phyloP scores from a whole-genome alignment of 2,113 vertebrate species.

The Heterotilapia buettikoferi region DNA sequence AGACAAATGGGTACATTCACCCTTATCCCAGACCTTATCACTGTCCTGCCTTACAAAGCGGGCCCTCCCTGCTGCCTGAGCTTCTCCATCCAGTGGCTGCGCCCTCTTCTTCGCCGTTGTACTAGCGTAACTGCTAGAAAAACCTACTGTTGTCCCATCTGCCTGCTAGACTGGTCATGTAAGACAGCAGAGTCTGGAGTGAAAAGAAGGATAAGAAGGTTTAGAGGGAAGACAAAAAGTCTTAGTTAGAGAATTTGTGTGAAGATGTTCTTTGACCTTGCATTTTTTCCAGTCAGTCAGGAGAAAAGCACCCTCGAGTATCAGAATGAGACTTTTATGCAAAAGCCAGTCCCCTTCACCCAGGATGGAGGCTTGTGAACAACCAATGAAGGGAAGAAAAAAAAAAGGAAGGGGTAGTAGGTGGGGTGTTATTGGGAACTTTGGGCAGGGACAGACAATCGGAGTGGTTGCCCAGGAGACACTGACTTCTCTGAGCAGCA shows the following conservation, averaged over 20 bases:
- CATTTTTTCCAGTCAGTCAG: slow-evolving; percentile 21
- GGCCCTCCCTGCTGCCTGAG: slow-evolving; percentile 30
- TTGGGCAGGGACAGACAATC: slow-evolving; percentile 71
- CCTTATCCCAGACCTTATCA: slow-evolving; percentile 59
- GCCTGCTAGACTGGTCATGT: slow-evolving; percentile 1
- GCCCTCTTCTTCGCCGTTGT: slow-evolving; percentile 8
- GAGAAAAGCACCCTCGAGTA: slow-evolving; percentile 44
- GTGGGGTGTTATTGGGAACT: slow-evolving; percentile 64
- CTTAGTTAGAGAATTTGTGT: slow-evolving; percentile 12
- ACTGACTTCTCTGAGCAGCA: slow-evolving; percentile 67
- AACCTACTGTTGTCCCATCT: slow-evolving; percentile 4
- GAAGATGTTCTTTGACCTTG: slow-evolving; percentile 30
- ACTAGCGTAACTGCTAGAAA: slow-evolving; percentile 1
- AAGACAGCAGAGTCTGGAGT: slow-evolving; percentile 10
- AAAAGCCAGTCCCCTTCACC: slow-evolving; percentile 60
- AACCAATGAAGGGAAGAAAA: slow-evolving; percentile 57
- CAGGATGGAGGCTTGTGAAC: slow-evolving; percentile 67
- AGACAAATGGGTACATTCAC: slow-evolving; percentile 75
- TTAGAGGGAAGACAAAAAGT: not conserved
- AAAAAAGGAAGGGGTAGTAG: slow-evolving; percentile 49
- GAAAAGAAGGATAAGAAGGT: not conserved
- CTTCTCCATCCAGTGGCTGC: slow-evolving; percentile 37
- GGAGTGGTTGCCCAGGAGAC: slow-evolving; percentile 76
- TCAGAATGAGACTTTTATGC: slow-evolving; percentile 49
- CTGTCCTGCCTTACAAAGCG: slow-evolving; percentile 63